Evolutionary conservation across 2,797 vertebrate species (phyloP).

Genomic region (Phalloptychus januarius): DNA sequence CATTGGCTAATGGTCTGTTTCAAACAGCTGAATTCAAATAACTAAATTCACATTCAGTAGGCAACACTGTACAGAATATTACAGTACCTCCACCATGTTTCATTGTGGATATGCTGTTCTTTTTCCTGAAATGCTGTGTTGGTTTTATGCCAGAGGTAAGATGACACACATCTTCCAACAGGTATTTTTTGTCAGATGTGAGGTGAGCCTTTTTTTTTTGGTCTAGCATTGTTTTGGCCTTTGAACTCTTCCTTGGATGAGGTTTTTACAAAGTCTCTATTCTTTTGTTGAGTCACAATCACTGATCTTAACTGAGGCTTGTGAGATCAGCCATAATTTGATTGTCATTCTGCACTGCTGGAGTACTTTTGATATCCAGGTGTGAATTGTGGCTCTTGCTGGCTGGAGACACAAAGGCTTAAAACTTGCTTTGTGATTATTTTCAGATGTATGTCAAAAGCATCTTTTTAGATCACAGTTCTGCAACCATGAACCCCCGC

Average conservation of each 20-base stretch:
- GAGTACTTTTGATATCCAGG: no score
- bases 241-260: neutral
- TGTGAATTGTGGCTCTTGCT: neutral
- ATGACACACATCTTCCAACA: no score
- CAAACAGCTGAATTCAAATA: neutral
- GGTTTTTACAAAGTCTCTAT: neutral
- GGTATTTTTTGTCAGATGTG: no score
- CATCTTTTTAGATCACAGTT: neutral
- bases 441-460: neutral
- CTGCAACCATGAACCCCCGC: neutral
- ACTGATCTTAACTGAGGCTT: neutral
- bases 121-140: neutral
- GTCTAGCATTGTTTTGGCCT: neutral
- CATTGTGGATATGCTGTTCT: neutral
- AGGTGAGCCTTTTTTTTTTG: no score
- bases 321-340: neutral
- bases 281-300: neutral
- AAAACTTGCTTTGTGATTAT: neutral
- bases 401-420: neutral
- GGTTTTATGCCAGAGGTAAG: neutral
- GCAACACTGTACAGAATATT: neutral
- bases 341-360: no score
- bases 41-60: neutral
- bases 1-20: neutral
- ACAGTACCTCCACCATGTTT: neutral